phyloP scores from a whole-genome alignment of 1,140 invertebrate species.

The Chrysoperla carnea region DNA sequence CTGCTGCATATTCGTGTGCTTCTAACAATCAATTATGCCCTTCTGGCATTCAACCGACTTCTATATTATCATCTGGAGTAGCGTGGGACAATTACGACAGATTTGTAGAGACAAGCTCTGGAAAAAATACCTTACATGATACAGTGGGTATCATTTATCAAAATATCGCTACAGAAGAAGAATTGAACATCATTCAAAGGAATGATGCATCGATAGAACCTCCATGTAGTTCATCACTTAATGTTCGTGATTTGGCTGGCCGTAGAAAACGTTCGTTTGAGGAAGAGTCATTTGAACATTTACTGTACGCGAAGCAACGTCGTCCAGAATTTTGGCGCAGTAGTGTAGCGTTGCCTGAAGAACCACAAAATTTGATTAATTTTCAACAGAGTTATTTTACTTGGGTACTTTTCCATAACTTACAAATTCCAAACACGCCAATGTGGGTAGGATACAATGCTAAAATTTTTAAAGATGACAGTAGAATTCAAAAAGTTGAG shows the following conservation, averaged over 20 bases:
- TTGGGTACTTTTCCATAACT: too few species aligned
- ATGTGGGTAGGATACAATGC: too few species aligned
- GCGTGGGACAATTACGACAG: conserved; percentile 19
- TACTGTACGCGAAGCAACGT: too few species aligned
- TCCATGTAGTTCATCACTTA: conserved; percentile 6
- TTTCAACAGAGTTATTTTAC: too few species aligned
- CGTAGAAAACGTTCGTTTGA: neutral
- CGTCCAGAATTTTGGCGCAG: too few species aligned
- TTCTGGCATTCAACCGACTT: conserved; percentile 7
- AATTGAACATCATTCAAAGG: conserved; percentile 5
- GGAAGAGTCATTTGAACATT: neutral
- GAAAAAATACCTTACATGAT: conserved; percentile 24
- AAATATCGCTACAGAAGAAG: conserved; percentile 8
- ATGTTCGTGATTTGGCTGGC: conserved; percentile 7
- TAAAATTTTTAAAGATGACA: too few species aligned
- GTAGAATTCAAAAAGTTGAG: too few species aligned
- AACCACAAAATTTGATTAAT: too few species aligned
- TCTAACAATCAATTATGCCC: conserved; percentile 8
- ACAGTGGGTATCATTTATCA: conserved; percentile 25
- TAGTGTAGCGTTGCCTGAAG: too few species aligned
- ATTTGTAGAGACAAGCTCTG: conserved; percentile 14
- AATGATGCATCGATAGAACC: conserved; percentile 4
- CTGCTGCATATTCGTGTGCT: conserved; percentile 8
- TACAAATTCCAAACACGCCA: too few species aligned
- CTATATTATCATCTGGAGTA: conserved; percentile 10